Conservation (phyloP, 2,888 invertebrate species). For the Lasioglossum pauxillum region DNA sequence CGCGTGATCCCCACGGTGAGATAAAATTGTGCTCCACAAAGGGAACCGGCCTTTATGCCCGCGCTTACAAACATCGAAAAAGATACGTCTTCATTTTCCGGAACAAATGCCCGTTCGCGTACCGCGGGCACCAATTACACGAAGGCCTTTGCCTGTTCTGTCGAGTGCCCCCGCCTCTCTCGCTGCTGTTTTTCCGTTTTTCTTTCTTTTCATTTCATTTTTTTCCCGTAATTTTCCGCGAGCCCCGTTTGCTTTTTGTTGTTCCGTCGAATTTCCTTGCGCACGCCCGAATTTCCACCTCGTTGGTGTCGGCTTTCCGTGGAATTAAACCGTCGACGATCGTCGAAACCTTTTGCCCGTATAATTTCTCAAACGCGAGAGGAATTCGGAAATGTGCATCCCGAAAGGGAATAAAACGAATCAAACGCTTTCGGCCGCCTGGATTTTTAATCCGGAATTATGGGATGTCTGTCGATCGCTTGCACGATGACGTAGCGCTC, state of each 20-base stretch:
- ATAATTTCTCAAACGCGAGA: background rate
- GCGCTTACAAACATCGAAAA: conserved; percentile 53
- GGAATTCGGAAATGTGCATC: conserved; percentile 11
- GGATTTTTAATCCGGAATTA: background rate
- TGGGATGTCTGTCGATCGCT: background rate
- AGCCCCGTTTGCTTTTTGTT: background rate
- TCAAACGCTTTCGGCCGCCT: background rate
- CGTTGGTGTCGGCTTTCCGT: conserved; percentile 19
- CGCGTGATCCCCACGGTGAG: conserved; percentile 42
- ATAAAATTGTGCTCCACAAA: conserved; percentile 54
- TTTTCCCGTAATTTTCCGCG: background rate
- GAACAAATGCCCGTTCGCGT: conserved; percentile 37
- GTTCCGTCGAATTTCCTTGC: conserved; percentile 16
- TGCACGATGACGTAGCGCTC: background rate
- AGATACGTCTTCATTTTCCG: conserved; percentile 54
- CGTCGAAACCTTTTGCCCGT: conserved; percentile 22
- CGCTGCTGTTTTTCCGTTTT: background rate
- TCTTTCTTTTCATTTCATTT: background rate
- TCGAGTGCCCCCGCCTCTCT: background rate
- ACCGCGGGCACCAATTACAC: conserved; percentile 16
- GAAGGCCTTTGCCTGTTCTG: conserved; percentile 29
- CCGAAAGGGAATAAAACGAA: background rate
- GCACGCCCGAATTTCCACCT: conserved; percentile 27
- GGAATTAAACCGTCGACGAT: conserved; percentile 42
- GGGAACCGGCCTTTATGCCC: conserved; percentile 34